Base-by-base conservation (phyloP, 2,797 vertebrate species). In the Taenioides sp. region DNA sequence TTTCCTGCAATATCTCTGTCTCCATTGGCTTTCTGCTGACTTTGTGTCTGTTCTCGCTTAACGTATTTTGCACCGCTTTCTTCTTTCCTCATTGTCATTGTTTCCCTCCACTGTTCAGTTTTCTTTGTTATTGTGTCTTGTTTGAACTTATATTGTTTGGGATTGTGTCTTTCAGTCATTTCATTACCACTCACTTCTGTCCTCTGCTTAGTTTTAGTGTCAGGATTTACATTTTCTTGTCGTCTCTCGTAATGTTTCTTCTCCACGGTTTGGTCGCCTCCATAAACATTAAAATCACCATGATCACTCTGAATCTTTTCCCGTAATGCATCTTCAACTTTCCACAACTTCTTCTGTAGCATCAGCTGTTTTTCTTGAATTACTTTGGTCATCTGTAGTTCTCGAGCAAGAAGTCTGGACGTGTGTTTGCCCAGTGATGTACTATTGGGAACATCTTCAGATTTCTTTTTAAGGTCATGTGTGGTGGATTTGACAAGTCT, bases 301-400 rank as follows among this genome's bases (percentile, higher is more conserved):
- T 75, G 88, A 54, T 91, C 89, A 66, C 71, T 89, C 76, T 92
- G 92, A 34, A 94, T 72, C 12, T 72, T 92, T 73, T 90, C 92
- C 73, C 89, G 86, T 58, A 96, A 71, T 20, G 82, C 88, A 69
- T 94, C 89, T 40, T 89, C 89, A 10, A 91, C 86, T 66, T 86
- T 94, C 76, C 70, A 88, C 70, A 97, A 83, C 79, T 96, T 97
- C 76, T 95, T 91, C 71, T 81, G 85, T 2, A 97, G 87, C 18
- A 94, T 75, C 1, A 77, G 80, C 81, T 96, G 76, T 80, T 94
- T 94, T 76, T 79, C 93, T 60, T 74, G 81, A 83, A 96, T 96
- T 80, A 90, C 88, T 57, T 87, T 84, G 71, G 86, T 82, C 81
- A 95, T 70, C 25, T 89, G 88, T 49, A 81, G 22, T 28, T 89